These are phyloP conservation scores for Rhinogobius similis DNA, from an alignment of 2,113 vertebrate species.

Conservation along the genomic window DNA sequence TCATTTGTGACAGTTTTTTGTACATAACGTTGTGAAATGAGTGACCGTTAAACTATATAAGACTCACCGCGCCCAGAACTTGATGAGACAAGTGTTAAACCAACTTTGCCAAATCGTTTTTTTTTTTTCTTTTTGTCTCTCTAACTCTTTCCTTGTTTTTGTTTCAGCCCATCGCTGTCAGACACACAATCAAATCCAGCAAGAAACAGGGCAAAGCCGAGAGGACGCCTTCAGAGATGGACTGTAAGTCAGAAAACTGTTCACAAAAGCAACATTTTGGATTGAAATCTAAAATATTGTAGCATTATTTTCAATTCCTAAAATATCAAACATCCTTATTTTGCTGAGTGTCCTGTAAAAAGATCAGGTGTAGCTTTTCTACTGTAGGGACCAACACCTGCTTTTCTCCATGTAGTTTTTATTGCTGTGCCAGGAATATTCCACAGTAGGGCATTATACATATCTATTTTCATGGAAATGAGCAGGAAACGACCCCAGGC, in stretches of 20 bases:
- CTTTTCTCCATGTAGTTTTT: too few relatives aligned
- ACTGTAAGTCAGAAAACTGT: slow-evolving; percentile 83
- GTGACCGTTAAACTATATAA: not conserved
- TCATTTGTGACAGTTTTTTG: too few relatives aligned
- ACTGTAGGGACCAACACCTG: too few relatives aligned
- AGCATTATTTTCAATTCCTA: too few relatives aligned
- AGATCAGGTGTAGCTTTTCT: too few relatives aligned
- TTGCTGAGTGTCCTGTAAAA: too few relatives aligned
- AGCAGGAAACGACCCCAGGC: too few relatives aligned
- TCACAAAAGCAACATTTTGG: not conserved
- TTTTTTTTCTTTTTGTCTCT: not conserved
- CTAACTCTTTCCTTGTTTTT: slow-evolving; percentile 2
- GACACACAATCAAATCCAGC: slow-evolving; percentile 93
- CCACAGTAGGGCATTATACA: too few relatives aligned
- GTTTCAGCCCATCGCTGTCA: slow-evolving; percentile 85
- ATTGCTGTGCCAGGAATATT: too few relatives aligned
- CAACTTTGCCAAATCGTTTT: not conserved
- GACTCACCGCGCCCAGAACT: not conserved
- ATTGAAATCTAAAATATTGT: too few relatives aligned
- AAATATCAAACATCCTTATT: too few relatives aligned
- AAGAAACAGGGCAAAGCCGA: slow-evolving; percentile 88
- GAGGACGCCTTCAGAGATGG: slow-evolving; percentile 91
- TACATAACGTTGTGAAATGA: not conserved
- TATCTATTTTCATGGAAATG: too few relatives aligned
- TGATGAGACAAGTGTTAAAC: slow-evolving; percentile 2